These are phyloP conservation scores for Gallinago jamesoni DNA, from an alignment of 2,113 vertebrate genomes.

Conservation along the genomic window DNA sequence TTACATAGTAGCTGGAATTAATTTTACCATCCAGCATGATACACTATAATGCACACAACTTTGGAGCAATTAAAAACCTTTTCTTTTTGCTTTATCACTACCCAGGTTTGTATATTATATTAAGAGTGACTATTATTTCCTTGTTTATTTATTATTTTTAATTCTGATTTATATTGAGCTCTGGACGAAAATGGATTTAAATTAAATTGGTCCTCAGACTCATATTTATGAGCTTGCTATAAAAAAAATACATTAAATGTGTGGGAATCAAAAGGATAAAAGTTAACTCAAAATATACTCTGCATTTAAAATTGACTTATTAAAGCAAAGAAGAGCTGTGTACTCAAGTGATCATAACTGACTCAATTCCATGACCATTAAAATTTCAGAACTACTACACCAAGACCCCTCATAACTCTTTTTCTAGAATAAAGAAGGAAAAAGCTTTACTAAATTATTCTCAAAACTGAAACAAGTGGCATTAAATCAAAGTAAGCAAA, in stretches of 20 bases:
- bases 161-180: background rate
- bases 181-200: background rate
- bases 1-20: background rate
- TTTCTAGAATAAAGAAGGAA: background rate
- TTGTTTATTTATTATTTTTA: background rate
- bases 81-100: background rate
- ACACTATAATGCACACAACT: background rate
- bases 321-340: background rate
- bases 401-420: background rate
- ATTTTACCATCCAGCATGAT: background rate
- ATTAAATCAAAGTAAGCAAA: background rate
- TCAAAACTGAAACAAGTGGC: background rate
- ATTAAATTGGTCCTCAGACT: background rate
- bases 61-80: background rate
- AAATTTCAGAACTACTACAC: background rate
- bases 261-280: background rate
- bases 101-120: background rate
- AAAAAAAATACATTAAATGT: background rate
- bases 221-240: background rate
- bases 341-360: background rate
- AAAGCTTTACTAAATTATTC: background rate
- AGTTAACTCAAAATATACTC: background rate
- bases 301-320: background rate
- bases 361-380: background rate
- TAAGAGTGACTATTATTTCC: background rate